A percentile compares a stretch with the other conserved stretches of the same genome.
Evolutionary conservation across 2,797 vertebrate species (phyloP).

Genomic region (Rachycentron canadum): DNA sequence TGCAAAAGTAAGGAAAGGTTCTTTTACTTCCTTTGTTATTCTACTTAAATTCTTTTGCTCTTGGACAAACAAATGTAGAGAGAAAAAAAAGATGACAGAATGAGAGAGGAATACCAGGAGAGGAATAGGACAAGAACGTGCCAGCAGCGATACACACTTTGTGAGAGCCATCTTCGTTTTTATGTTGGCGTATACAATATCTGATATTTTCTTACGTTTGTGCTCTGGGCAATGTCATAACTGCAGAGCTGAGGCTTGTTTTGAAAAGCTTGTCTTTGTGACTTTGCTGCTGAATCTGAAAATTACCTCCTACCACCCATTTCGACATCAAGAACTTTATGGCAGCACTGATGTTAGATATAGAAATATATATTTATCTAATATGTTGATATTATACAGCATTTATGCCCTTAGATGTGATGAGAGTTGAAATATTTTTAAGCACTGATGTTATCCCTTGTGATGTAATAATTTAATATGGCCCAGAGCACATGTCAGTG

Average conservation of each 20-base stretch:
- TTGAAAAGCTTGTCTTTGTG: constrained; percentile 7
- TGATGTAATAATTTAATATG: neutral
- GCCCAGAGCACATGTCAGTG: neutral
- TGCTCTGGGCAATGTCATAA: neutral
- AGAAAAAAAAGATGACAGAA: neutral
- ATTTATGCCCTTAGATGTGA: neutral
- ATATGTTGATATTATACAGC: neutral
- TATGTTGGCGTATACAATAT: neutral
- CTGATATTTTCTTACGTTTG: constrained; percentile 1
- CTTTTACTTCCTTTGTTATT: neutral
- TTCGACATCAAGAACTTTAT: neutral
- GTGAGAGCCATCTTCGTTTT: neutral
- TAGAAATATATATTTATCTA: neutral
- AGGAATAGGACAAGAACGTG: neutral
- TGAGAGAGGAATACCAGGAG: neutral
- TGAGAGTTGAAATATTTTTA: neutral
- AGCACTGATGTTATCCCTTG: neutral
- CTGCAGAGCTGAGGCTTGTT: neutral
- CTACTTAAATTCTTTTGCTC: neutral
- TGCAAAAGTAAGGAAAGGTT: constrained; percentile 3
- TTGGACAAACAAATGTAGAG: neutral
- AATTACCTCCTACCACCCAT: neutral
- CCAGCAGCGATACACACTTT: neutral
- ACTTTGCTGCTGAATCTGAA: neutral
- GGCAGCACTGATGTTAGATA: neutral